Base-by-base conservation (phyloP, 2,888 invertebrate genomes). In the Ophion costatus region DNA sequence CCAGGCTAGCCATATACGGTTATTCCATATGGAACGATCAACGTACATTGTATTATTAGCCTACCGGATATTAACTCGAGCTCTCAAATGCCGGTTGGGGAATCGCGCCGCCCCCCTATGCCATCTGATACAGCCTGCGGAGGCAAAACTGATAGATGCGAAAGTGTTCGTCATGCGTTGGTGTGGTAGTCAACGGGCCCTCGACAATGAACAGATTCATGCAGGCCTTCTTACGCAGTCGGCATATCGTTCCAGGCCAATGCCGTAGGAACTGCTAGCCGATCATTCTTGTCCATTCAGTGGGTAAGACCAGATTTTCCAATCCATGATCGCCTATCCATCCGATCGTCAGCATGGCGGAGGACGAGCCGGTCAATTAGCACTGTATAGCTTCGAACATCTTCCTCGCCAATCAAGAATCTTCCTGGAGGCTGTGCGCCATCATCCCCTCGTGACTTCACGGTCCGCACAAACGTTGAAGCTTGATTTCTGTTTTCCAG, bases 31-130 rank as follows among this genome's bases (percentile, higher is more conserved):
- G 24, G 42, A 14, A 67, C 74, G 63, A 80, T 73, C 67, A 77
- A 56, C 70, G 74, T 79, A 79, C 66, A 24, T 80, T 71, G 80
- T 80, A 80, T 73, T 75, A 82, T 82, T 76, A 79, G 79, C 38
- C 22, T 42, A 77, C 85, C 85, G 82, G 85, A 85, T 80, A 82
- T 82, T 82, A 77, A 82, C 67, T 82, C 73, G 80, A 38, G 57
- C 63, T 82, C 66, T 82, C 76, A 73, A 85, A 85, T 67, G 61
- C 76, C 63, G 71, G 67, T 71, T 59, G 76, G 75, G 75, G 75
- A 82, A 79, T 78, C 79, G 71, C 66, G 78, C 69, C 75, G 75
- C 75, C 57, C 56, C 29, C 64, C 75, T 77, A 67, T 38, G 38
- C 38, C 38, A 38, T 38, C 66, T 78, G 74, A 84, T 74, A 59